Percentiles rank a stretch among this genome's conserved stretches.
Conservation (phyloP, 2,113 vertebrate species). For the Corythaeola cristata region DNA sequence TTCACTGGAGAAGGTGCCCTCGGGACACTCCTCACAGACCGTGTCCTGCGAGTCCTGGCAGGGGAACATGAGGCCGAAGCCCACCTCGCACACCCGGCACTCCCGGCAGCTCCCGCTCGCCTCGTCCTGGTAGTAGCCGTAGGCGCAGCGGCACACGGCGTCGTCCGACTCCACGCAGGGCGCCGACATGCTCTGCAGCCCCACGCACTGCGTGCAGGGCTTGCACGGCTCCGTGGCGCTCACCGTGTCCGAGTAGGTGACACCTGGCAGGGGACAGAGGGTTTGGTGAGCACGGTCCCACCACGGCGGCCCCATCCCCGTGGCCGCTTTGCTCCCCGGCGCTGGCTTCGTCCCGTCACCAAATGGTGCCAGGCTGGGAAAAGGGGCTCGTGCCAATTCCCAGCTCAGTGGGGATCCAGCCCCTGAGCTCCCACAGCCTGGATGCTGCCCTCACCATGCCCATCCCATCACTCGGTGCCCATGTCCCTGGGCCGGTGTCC, state of each 20-base stretch:
- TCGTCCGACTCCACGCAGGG: constrained; percentile 97
- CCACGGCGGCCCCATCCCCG: background rate
- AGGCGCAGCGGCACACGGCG: constrained; percentile 87
- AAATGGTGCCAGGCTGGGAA: background rate
- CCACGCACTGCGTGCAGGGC: constrained; percentile 85
- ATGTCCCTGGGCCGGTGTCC: accelerated
- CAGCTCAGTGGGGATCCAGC: too few species aligned
- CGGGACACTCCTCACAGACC: constrained; percentile 86
- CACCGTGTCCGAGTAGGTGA: constrained; percentile 89
- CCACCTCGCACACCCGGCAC: constrained; percentile 84
- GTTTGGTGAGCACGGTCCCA: background rate
- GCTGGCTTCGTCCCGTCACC: accelerated
- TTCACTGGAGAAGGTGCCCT: constrained; percentile 88
- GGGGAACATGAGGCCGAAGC: constrained; percentile 82
- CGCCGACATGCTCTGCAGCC: constrained; percentile 88
- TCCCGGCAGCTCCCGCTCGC: constrained; percentile 70
- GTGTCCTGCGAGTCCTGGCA: constrained; percentile 86
- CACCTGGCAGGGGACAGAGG: constrained; percentile 69
- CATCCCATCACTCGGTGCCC: background rate
- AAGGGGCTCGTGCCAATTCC: background rate
- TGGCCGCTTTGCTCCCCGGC: accelerated
- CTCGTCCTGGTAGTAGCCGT: constrained; percentile 81
- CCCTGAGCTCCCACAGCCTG: background rate
- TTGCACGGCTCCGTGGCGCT: constrained; percentile 86
- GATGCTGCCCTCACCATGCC: accelerated